Evolutionary conservation across 2,797 vertebrate species (phyloP).

Genomic region (Emys orbicularis): DNA sequence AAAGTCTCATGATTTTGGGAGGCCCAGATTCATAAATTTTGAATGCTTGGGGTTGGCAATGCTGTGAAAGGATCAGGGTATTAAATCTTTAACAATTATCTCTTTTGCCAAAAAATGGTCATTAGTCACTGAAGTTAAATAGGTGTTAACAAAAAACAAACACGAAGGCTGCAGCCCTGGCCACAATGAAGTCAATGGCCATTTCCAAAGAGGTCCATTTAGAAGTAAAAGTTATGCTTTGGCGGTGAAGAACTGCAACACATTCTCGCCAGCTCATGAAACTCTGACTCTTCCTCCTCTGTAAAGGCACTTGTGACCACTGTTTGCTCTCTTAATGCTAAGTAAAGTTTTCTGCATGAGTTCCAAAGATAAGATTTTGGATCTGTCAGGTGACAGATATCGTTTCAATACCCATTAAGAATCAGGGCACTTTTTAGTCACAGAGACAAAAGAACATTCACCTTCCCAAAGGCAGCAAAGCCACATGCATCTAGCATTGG

Average conservation of each 20-base stretch:
- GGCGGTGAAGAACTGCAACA: fast-evolving
- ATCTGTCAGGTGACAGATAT: fast-evolving
- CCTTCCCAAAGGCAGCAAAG: background rate
- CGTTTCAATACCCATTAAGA: background rate
- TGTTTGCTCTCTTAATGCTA: fast-evolving
- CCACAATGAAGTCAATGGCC: background rate
- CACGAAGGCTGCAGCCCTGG: fast-evolving
- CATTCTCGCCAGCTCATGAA: background rate
- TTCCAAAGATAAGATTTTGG: background rate
- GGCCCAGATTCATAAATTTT: background rate
- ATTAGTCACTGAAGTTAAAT: background rate
- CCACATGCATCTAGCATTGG: background rate
- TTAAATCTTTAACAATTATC: background rate
- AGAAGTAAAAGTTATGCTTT: background rate
- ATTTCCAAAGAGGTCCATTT: background rate
- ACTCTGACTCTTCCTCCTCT: background rate
- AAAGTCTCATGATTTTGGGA: fast-evolving
- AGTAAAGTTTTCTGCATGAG: background rate
- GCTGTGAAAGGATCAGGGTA: background rate
- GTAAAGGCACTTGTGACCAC: background rate
- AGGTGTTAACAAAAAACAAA: background rate
- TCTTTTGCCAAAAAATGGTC: background rate
- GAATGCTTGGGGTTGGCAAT: background rate
- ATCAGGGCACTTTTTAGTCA: background rate
- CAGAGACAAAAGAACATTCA: background rate